phyloP scores from a whole-genome alignment of 2,113 vertebrate genomes.

The Felis catus region F.catus_Fca126_mat1.0 CM031415.1:129929001-129929500 shows the following conservation, averaged over 20 bases:
- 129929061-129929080: too few relatives aligned
- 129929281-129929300: neutral
- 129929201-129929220: neutral
- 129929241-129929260: neutral
- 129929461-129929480: neutral
- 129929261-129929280: neutral
- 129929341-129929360: neutral
- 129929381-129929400: neutral
- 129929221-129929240: neutral
- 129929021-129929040: too few relatives aligned
- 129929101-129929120: too few relatives aligned
- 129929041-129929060: too few relatives aligned
- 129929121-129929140: too few relatives aligned
- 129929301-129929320: neutral
- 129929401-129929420: neutral
- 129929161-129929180: neutral
- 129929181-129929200: neutral
- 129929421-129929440: neutral
- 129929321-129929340: neutral
- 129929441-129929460: neutral
- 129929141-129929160: neutral
- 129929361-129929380: neutral
- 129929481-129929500: neutral
- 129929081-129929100: too few relatives aligned
- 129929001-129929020: too few relatives aligned